Evolutionary conservation across 2,797 vertebrate genomes (phyloP).

Genomic region (Botia kubotai): DNA sequence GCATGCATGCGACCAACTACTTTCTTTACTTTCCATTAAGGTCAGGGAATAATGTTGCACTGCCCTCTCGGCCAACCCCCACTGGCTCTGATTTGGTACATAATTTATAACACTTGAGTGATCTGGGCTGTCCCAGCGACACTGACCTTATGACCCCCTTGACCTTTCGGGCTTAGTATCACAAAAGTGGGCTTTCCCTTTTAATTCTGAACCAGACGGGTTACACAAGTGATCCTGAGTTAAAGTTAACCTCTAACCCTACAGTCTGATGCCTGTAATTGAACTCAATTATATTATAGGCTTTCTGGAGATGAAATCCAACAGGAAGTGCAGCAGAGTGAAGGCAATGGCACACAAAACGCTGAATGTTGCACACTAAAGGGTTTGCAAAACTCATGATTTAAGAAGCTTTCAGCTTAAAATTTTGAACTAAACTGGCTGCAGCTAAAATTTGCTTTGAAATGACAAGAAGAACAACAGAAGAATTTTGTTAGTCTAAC

Average conservation of each 20-base stretch:
- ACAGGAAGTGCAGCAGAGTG: constrained; percentile 32
- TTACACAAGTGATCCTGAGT: constrained; percentile 78
- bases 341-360: background rate
- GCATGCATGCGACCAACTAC: constrained; percentile 62
- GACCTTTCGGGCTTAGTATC: constrained; percentile 72
- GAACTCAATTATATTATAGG: constrained; percentile 82
- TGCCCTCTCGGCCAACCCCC: constrained; percentile 69
- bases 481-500: too few relatives aligned
- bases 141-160: constrained; percentile 81
- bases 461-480: too few relatives aligned
- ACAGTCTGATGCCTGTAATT: constrained; percentile 76
- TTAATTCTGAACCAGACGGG: constrained; percentile 76
- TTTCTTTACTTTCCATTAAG: constrained; percentile 78
- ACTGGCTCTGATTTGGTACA: constrained; percentile 68
- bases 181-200: constrained; percentile 83
- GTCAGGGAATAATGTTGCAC: constrained; percentile 60
- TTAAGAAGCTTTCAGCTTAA: too few relatives aligned
- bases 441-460: too few relatives aligned
- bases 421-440: too few relatives aligned
- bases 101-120: constrained; percentile 66
- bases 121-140: constrained; percentile 71
- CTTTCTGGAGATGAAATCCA: constrained; percentile 74
- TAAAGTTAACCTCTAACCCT: constrained; percentile 82
- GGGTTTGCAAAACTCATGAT: background rate
- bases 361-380: background rate